Conservation (phyloP, 2,113 vertebrate genomes). For the Lota lota region DNA sequence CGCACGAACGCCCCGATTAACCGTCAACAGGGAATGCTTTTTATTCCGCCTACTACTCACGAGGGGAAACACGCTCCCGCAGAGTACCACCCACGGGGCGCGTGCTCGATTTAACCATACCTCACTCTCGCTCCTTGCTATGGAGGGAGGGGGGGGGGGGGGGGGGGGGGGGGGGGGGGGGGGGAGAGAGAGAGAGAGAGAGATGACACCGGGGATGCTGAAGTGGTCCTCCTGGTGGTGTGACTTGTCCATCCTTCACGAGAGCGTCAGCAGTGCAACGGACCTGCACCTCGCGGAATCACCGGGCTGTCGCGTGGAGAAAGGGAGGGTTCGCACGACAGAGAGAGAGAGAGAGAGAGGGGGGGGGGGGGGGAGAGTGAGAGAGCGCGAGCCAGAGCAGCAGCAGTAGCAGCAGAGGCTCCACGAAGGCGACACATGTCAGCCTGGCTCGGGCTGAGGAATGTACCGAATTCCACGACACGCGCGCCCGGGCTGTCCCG, state of each 20-base stretch:
- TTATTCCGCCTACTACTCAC: too few species aligned
- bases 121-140: neutral
- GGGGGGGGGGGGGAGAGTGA: constrained; percentile 13
- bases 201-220: too few species aligned
- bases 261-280: too few species aligned
- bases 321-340: neutral
- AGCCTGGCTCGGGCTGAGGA: constrained; percentile 35
- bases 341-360: constrained; percentile 21
- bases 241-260: too few species aligned
- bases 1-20: too few species aligned
- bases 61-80: constrained; percentile 36
- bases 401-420: neutral
- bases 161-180: too few species aligned
- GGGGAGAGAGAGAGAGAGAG: neutral
- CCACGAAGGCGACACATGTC: constrained; percentile 42
- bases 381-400: neutral
- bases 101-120: constrained; percentile 51
- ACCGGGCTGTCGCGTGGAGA: too few species aligned
- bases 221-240: too few species aligned
- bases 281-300: too few species aligned
- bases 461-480: constrained; percentile 49
- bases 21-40: too few species aligned
- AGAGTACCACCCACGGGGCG: constrained; percentile 52
- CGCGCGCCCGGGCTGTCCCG: constrained; percentile 32
- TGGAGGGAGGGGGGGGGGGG: too few species aligned